Conservation (phyloP, 2,113 vertebrate genomes). For the Arizona elegans region DNA sequence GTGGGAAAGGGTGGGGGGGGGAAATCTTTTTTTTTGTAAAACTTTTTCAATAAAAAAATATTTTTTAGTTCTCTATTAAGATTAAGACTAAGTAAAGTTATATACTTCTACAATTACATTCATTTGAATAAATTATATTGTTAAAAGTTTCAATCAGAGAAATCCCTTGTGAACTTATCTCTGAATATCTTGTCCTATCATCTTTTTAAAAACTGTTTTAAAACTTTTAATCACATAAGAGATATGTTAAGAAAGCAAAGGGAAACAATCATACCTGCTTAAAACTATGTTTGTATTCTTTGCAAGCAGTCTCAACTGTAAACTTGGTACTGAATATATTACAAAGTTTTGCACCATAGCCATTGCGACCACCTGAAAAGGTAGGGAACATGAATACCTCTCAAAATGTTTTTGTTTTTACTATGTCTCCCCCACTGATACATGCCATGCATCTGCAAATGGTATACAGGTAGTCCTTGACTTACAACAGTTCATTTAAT, state of each 20-base stretch:
- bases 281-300: slow-evolving; percentile 98
- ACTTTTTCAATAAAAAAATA: too few relatives aligned
- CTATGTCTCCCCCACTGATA: background rate
- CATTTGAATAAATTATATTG: background rate
- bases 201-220: background rate
- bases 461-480: background rate
- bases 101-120: background rate
- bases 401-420: background rate
- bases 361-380: slow-evolving; percentile 93
- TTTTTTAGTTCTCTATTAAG: background rate
- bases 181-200: background rate
- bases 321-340: slow-evolving; percentile 99
- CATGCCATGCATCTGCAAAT: background rate
- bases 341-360: slow-evolving; percentile 98
- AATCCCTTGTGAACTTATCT: background rate
- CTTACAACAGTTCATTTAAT: background rate
- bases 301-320: slow-evolving; percentile 98
- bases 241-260: background rate
- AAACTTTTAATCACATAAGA: background rate
- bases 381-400: background rate
- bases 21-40: too few relatives aligned
- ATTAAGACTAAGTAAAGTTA: background rate
- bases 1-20: too few relatives aligned
- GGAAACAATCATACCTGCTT: slow-evolving; percentile 83
- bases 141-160: background rate